These are phyloP conservation scores for Cancer borealis DNA, from an alignment of 2,888 invertebrate species.

Conservation along the genomic window DNA sequence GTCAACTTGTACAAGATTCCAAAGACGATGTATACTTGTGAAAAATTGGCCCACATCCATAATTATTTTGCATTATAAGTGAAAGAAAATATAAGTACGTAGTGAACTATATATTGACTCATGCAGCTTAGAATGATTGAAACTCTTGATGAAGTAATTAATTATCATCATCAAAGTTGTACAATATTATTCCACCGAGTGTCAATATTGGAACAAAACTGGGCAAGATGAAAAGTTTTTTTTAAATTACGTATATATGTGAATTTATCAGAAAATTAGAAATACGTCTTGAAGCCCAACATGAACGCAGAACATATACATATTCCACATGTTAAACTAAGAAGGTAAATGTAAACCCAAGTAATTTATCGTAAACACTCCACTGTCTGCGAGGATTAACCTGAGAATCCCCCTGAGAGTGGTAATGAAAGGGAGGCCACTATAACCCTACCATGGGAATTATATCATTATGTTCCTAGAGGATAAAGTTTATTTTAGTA, in stretches of 20 bases:
- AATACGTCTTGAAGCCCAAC: background rate
- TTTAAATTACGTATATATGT: background rate
- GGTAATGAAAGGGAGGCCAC: background rate
- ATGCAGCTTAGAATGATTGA: background rate
- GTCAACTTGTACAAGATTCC: background rate
- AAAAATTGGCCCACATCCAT: background rate
- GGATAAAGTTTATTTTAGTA: slow-evolving; percentile 18
- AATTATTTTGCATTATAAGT: background rate
- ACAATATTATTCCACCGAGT: background rate
- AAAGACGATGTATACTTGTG: background rate
- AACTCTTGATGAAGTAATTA: background rate
- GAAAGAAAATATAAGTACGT: background rate
- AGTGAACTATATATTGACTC: background rate
- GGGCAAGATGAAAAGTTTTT: background rate
- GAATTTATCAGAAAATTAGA: background rate
- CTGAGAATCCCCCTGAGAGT: background rate
- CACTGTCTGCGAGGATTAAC: background rate
- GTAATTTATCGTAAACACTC: background rate
- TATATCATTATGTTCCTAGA: background rate
- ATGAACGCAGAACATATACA: background rate
- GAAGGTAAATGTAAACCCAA: background rate
- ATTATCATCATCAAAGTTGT: background rate
- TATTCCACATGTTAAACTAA: background rate
- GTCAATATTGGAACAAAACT: background rate
- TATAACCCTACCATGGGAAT: background rate